Base-by-base conservation (phyloP, 2,113 vertebrate species). In the Cardinalis cardinalis region DNA sequence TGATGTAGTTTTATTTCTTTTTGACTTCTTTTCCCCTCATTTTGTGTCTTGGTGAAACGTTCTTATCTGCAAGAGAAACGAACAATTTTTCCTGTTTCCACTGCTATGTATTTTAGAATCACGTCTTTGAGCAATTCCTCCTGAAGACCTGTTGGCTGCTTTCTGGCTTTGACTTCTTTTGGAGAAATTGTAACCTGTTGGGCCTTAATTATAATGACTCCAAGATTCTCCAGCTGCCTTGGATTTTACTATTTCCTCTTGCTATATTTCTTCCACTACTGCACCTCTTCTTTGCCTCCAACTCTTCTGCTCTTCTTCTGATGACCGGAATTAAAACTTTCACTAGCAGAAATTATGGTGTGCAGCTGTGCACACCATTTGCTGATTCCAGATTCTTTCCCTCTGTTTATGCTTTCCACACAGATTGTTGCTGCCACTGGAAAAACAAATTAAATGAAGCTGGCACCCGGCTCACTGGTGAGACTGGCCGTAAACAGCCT, bases 331-430 rank as follows among this genome's bases (percentile, higher is more conserved):
- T 96, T 88, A 93, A 92, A 96, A 95, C 84, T 94, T 96, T 90
- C 92, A 88, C 89, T 95, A 68, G 64, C 79, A 88, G 71, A 75
- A 95, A 89, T 94, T 97, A 92, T 93, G 93, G 87, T 75, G 91
- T 95, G 92, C 94, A 96, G 94, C 96, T 97, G 95, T 96, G 94
- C 89, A 94, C 94, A 95, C 91, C 89, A 84, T 95, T 95, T 94
- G 72, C 78, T 65, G 91, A 91, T 91, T 78, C 95, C 89, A 92
- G 91, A 82, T 88, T 86, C 91, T 84, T 95, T 94, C 85, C 74
- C 38, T 92, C 81, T 92, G 80, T 94, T 95, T 96, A 87, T 94
- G 77, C 92, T 93, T 92, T 96, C 86, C 93, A 92, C 77, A 69
- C 77, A 91, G 93, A 94, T 96, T 94, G 91, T 97, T 95, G 71